Evolutionary conservation across 92 coral and sea anemone genomes (phyloP).

Genomic region (Phymanthus crucifer): DNA sequence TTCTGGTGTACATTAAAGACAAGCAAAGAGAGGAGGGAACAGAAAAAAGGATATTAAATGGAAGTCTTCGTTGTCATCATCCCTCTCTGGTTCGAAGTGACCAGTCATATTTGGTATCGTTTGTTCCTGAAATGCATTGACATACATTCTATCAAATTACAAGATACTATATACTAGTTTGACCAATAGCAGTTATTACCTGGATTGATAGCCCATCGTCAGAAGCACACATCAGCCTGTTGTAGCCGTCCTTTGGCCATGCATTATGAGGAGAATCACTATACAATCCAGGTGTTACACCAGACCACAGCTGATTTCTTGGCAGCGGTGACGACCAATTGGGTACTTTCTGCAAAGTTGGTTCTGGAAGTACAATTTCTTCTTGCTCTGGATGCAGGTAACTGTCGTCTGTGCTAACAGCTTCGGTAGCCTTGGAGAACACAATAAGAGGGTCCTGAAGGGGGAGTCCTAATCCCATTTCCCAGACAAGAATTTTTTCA

Average conservation of each 20-base stretch:
- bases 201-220: neutral
- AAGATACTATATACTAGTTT: neutral
- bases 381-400: constrained; percentile 10
- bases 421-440: constrained; percentile 15
- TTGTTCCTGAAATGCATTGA: constrained; percentile 1
- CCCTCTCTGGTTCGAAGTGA: constrained; percentile 1
- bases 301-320: neutral
- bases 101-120: constrained; percentile 1
- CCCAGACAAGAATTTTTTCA: no score
- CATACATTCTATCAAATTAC: neutral
- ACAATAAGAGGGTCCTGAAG: neutral
- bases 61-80: constrained; percentile 20
- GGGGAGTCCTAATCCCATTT: neutral
- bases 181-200: no score
- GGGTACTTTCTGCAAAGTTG: constrained; percentile 32
- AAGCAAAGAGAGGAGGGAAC: no score
- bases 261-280: constrained; percentile 18
- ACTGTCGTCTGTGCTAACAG: neutral
- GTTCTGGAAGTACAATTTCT: constrained; percentile 15
- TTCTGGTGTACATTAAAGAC: no score
- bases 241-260: neutral
- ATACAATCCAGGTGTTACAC: constrained; percentile 16
- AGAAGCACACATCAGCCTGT: neutral
- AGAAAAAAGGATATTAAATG: constrained; percentile 49
- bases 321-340: constrained; percentile 19